Base-by-base conservation (phyloP, 2,797 vertebrate genomes). In the Sebastes trivittatus region DNA sequence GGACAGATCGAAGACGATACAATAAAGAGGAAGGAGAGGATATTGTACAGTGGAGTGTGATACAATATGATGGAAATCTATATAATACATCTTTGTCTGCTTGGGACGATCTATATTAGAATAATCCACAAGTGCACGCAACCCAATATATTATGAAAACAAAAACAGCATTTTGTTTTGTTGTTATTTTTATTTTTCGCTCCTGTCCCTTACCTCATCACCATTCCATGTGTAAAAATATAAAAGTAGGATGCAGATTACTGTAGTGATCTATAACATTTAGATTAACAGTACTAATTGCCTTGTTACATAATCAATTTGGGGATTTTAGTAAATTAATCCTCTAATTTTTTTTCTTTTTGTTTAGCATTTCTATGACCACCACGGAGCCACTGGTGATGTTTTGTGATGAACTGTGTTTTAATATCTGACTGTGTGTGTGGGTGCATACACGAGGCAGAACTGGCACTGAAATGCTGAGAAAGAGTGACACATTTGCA, bases 401-500 rank as follows among this genome's bases (percentile, higher is more conserved):
- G 1, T 4, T 61, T 36, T 58, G n/a, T 58, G 23, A 11, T 55
- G 20, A 16, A 30, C 54, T 18, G 30, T 65, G 25, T 75, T 78
- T 29, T 55, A 36, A 64, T 52, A 20, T n/a, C 9, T 23, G 25
- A n/a, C 11, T 32, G 27, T 16, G 52, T 36, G 67, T 38, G 67
- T 74, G 56, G 38, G 75, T 56, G 75, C 3, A 5, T 20, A 5
- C 25, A 36, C 46, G 30, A 46, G 23, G 59, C n/a, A 32, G 4
- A 46, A 30, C 29, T 5, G 3, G 5, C 56, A 0, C 29, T 32
- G n/a, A 67, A 69, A 81, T 4, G 65, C 38, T 82, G 38, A 75
- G 65, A 74, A 68, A 25, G 68, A 78, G 68, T 73, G 52, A 25
- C 59, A 76, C 62, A 71, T 86, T 85, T 70, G 58, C 65, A 29